Evolutionary conservation across 2,888 invertebrate genomes (phyloP).

Genomic region (Lasioglossum figueresi): DNA sequence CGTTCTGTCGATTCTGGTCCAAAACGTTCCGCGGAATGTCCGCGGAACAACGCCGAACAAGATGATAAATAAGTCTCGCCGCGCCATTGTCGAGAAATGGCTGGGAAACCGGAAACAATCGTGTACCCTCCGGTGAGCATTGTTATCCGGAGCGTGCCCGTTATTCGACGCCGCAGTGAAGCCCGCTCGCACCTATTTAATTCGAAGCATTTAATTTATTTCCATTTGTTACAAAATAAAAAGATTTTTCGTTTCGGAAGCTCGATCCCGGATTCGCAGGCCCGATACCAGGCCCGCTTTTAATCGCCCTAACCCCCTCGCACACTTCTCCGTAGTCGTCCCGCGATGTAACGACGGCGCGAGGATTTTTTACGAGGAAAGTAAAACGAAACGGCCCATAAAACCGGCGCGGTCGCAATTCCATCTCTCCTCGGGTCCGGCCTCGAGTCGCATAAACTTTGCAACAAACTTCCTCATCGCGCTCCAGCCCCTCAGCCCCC

Average conservation of each 20-base stretch:
- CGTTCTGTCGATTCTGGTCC: not conserved
- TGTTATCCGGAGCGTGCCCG: not conserved
- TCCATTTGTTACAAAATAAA: too few relatives aligned
- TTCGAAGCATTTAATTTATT: not conserved
- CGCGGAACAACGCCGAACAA: not conserved
- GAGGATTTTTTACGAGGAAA: slow-evolving; percentile 76
- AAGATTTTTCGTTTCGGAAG: not conserved
- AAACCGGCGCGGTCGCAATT: slow-evolving; percentile 62
- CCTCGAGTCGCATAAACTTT: slow-evolving; percentile 68
- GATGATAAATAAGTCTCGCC: slow-evolving; percentile 1
- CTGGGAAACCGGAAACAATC: slow-evolving; percentile 7
- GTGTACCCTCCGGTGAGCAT: not conserved
- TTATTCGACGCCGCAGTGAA: not conserved
- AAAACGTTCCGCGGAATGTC: not conserved
- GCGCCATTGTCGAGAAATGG: slow-evolving; percentile 3
- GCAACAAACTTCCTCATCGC: slow-evolving; percentile 72
- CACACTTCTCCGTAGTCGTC: not conserved
- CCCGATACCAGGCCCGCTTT: slow-evolving; percentile 4
- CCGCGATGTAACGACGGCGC: slow-evolving; percentile 52
- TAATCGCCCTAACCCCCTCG: slow-evolving; percentile 11
- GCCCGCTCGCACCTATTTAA: not conserved
- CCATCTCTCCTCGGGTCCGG: slow-evolving; percentile 61
- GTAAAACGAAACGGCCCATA: slow-evolving; percentile 78
- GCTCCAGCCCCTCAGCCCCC: not conserved
- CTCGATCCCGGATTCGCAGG: not conserved